Evolutionary conservation across 2,113 vertebrate genomes (phyloP).

Genomic region (Tachuris rubrigastra): DNA sequence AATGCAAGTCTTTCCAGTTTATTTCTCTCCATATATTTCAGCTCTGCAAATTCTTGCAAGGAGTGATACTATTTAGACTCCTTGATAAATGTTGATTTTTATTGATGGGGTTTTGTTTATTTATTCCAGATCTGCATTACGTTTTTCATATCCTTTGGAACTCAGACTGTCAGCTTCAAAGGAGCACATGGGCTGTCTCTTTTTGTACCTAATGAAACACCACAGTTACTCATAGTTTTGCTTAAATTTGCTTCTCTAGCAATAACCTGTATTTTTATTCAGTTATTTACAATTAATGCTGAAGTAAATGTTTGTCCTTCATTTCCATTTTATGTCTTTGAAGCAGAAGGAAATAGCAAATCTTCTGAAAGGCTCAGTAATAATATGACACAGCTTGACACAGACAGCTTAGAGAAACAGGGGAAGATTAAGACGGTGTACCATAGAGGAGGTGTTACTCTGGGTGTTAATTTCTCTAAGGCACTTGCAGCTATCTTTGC

Average conservation of each 20-base stretch:
- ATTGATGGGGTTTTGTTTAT: neutral
- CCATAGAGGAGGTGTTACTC: neutral
- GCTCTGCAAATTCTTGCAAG: neutral
- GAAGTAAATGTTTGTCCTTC: neutral
- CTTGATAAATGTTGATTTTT: neutral
- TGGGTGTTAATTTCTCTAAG: neutral
- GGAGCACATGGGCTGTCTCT: neutral
- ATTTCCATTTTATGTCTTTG: neutral
- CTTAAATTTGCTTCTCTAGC: neutral
- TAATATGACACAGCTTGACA: constrained; percentile 25
- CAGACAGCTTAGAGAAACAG: constrained; percentile 11
- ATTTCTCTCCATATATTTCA: neutral
- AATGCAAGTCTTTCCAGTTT: neutral
- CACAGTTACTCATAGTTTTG: fast-evolving
- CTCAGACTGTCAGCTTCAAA: neutral
- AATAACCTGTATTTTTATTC: neutral
- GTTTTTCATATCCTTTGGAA: neutral
- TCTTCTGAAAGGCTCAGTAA: neutral
- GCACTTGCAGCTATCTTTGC: neutral
- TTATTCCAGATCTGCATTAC: neutral
- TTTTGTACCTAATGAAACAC: neutral
- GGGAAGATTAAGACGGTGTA: neutral
- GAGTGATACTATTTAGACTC: neutral
- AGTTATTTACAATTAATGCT: neutral
- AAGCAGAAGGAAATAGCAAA: neutral